phyloP scores from a whole-genome alignment of 2,888 invertebrate genomes.

The Oasisia sp. region DNA sequence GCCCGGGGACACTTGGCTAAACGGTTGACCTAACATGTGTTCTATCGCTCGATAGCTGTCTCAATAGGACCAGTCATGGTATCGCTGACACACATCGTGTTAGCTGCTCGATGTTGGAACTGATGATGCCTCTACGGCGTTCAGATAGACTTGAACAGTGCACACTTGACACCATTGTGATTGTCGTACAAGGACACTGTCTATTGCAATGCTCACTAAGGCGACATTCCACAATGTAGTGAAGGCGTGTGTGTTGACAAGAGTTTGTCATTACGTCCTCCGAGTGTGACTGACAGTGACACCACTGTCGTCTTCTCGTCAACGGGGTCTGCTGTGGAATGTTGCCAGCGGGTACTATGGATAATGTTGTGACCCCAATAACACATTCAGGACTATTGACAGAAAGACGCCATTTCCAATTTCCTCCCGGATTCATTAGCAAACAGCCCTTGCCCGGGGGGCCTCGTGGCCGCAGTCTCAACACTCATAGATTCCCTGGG shows the following conservation, averaged over 20 bases:
- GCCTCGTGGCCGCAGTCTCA: background rate
- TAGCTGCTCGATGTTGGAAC: background rate
- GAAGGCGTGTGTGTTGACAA: background rate
- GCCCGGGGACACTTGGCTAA: background rate
- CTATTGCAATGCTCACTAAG: background rate
- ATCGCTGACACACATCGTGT: background rate
- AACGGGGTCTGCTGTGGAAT: background rate
- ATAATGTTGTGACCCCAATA: background rate
- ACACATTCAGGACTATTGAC: background rate
- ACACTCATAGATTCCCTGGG: background rate
- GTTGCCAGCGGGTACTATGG: background rate
- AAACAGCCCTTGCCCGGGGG: background rate
- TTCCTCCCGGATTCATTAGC: background rate
- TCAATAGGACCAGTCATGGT: background rate
- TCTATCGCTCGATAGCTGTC: background rate
- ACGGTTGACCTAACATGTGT: background rate
- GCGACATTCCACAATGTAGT: background rate
- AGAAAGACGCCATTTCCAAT: background rate
- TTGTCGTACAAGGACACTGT: too few relatives aligned
- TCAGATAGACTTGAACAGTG: background rate
- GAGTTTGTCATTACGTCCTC: background rate
- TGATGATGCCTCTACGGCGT: background rate
- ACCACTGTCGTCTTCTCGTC: background rate
- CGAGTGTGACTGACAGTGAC: background rate
- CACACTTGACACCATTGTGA: too few relatives aligned